phyloP scores from a whole-genome alignment of 2,888 invertebrate species.

The Leptopilina myrica region DNA sequence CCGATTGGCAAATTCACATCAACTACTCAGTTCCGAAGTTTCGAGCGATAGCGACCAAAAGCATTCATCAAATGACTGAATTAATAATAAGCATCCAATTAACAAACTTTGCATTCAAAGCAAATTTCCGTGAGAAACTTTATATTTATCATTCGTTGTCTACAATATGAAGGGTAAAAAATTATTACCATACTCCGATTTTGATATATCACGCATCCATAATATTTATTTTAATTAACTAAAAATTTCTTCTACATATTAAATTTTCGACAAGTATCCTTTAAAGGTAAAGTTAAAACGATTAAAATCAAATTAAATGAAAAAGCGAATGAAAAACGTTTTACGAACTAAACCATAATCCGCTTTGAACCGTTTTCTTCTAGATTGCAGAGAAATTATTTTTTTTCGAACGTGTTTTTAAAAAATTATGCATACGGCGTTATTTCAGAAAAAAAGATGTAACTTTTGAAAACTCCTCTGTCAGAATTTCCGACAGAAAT shows the following conservation, averaged over 20 bases:
- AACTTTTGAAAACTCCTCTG: slow-evolving; percentile 28
- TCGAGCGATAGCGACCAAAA: slow-evolving; percentile 23
- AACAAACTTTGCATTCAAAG: slow-evolving; percentile 60
- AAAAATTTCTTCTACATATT: too few relatives aligned
- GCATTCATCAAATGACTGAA: slow-evolving; percentile 46
- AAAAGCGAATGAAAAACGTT: too few relatives aligned
- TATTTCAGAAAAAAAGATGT: not conserved
- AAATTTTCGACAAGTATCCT: too few relatives aligned
- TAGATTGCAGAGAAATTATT: not conserved
- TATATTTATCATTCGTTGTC: not conserved
- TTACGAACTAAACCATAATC: too few relatives aligned
- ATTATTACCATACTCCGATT: too few relatives aligned
- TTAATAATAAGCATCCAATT: slow-evolving; percentile 63
- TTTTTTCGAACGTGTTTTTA: not conserved
- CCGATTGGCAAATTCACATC: slow-evolving; percentile 29
- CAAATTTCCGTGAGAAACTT: slow-evolving; percentile 53
- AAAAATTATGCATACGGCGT: not conserved
- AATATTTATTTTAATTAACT: too few relatives aligned
- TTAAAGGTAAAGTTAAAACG: too few relatives aligned
- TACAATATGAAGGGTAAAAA: too few relatives aligned
- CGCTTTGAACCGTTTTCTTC: too few relatives aligned
- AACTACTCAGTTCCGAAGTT: slow-evolving; percentile 34
- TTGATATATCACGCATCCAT: too few relatives aligned
- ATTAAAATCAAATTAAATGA: too few relatives aligned
- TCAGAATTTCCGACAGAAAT: slow-evolving; percentile 3